phyloP scores from a whole-genome alignment of 2,113 vertebrate genomes.

The Cyphomyrus discorhynchus region DNA sequence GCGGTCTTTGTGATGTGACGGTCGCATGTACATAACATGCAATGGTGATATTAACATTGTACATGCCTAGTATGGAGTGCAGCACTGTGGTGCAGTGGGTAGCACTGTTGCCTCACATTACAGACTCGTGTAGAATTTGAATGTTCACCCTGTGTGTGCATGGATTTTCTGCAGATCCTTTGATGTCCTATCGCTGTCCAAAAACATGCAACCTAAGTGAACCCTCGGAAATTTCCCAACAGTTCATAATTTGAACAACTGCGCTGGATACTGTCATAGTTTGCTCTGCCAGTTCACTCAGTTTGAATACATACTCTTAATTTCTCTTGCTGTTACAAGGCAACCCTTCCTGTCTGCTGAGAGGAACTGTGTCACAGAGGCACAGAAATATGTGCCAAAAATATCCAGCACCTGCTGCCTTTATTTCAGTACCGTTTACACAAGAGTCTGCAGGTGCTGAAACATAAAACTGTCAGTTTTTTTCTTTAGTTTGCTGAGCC shows the following conservation, averaged over 20 bases:
- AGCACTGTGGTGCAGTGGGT: neutral
- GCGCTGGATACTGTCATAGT: neutral
- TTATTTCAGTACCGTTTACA: neutral
- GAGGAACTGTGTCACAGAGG: neutral
- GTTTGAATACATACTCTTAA: neutral
- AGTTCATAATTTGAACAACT: neutral
- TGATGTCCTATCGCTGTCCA: neutral
- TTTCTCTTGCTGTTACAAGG: neutral
- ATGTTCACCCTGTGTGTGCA: neutral
- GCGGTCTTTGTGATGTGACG: neutral
- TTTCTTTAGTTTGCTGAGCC: no score
- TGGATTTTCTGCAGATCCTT: neutral
- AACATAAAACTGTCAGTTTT: neutral
- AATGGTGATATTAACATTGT: neutral
- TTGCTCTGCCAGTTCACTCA: neutral
- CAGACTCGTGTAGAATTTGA: neutral
- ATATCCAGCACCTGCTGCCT: neutral
- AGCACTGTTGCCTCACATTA: neutral
- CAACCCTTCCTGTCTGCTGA: neutral
- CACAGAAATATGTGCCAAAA: neutral
- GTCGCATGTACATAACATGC: neutral
- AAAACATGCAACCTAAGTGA: neutral
- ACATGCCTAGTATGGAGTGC: neutral
- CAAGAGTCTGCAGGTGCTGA: neutral
- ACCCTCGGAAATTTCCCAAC: neutral